phyloP scores from a whole-genome alignment of 2,888 invertebrate species.

The Caprella mutica region DNA sequence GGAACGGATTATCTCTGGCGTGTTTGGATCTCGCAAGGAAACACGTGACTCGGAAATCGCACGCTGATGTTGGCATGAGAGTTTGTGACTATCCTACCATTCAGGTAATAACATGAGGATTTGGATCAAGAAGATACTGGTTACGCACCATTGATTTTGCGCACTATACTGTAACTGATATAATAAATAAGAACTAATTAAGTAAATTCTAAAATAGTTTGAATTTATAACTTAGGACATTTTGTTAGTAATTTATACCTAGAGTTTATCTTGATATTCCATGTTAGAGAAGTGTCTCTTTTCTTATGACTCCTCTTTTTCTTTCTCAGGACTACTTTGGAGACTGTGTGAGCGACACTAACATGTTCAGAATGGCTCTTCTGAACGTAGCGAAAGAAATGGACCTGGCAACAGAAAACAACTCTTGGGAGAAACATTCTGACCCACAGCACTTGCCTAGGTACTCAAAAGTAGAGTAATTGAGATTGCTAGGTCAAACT shows the following conservation, averaged over 20 bases:
- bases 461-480: conserved; percentile 4
- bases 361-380: conserved; percentile 8
- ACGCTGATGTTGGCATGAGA: conserved; percentile 32
- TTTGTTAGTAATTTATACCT: too few species aligned
- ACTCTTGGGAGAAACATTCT: conserved; percentile 15
- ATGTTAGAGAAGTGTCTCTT: too few species aligned
- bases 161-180: too few species aligned
- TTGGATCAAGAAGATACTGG: conserved; percentile 20
- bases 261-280: too few species aligned
- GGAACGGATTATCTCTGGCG: conserved; percentile 30
- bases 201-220: too few species aligned
- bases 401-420: conserved; percentile 19
- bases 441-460: conserved; percentile 13
- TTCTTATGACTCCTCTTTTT: too few species aligned
- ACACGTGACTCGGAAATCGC: conserved; percentile 30
- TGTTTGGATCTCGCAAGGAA: conserved; percentile 29
- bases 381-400: conserved; percentile 10
- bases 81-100: conserved; percentile 34
- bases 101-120: conserved; percentile 32
- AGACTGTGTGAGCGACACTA: conserved; percentile 18
- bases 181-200: too few species aligned
- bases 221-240: too few species aligned
- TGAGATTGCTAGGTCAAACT: too few species aligned
- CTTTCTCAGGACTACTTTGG: conserved; percentile 30
- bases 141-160: conserved; percentile 9